These are phyloP conservation scores for Drosophila nannoptera DNA, from an alignment of 1,140 invertebrate genomes.

Conservation along the genomic window DNA sequence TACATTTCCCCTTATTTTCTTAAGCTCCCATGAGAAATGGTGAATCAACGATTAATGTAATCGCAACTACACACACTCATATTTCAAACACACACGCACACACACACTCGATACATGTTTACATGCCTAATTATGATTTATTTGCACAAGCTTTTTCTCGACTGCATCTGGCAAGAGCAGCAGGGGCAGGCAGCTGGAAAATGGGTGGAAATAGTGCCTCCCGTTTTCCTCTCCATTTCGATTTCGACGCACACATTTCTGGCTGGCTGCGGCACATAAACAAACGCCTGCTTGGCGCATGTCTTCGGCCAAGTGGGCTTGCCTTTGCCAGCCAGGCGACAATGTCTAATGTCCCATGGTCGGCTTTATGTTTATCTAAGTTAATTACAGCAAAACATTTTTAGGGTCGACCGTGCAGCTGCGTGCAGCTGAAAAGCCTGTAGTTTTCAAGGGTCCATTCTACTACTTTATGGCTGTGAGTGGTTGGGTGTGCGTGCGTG, in stretches of 20 bases:
- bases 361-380: slow-evolving; percentile 70
- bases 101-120: slow-evolving; percentile 44
- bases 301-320: slow-evolving; percentile 19
- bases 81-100: slow-evolving; percentile 2
- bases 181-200: slow-evolving; percentile 3
- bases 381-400: slow-evolving; percentile 77
- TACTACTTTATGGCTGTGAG: slow-evolving; percentile 28
- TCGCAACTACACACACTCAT: slow-evolving; percentile 32
- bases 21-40: neutral
- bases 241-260: neutral
- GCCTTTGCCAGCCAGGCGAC: slow-evolving; percentile 12
- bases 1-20: too few species aligned
- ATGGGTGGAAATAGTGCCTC: neutral
- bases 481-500: neutral
- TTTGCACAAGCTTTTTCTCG: slow-evolving; percentile 65
- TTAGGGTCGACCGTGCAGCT: slow-evolving; percentile 53
- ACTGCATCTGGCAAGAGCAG: slow-evolving; percentile 41
- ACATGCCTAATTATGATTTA: slow-evolving; percentile 75
- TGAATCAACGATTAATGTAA: slow-evolving; percentile 56
- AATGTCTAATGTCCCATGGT: slow-evolving; percentile 44
- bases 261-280: slow-evolving; percentile 16
- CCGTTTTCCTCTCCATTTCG: neutral
- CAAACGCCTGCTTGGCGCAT: slow-evolving; percentile 8
- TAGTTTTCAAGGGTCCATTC: slow-evolving; percentile 32
- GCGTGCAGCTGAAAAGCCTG: slow-evolving; percentile 24